phyloP scores from a whole-genome alignment of 64 coral and sea anemone species.

The Platygyra sinensis region DNA sequence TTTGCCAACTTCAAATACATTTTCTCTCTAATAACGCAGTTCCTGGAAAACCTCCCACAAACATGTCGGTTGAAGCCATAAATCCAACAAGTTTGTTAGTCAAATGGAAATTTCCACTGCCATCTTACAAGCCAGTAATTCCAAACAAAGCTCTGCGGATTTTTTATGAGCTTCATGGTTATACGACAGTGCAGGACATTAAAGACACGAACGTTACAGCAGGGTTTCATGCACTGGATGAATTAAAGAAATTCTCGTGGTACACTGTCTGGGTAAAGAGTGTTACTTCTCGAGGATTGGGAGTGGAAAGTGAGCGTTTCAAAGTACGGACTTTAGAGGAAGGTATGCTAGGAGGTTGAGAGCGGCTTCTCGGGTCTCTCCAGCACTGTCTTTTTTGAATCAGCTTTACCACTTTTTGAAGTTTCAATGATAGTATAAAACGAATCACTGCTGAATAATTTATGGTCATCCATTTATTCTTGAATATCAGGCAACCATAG shows the following conservation, averaged over 20 bases:
- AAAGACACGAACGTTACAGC: neutral
- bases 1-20: no score
- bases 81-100: constrained; percentile 58
- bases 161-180: neutral
- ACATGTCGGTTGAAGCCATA: constrained; percentile 27
- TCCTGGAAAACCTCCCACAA: constrained; percentile 22
- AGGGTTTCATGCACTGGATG: neutral
- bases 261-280: constrained; percentile 24
- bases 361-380: no score
- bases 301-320: neutral
- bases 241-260: constrained; percentile 21
- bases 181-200: neutral
- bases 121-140: neutral
- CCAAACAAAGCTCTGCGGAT: neutral
- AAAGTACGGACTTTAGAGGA: constrained; percentile 36
- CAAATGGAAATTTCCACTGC: constrained; percentile 17
- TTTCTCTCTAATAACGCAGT: neutral
- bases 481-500: no score
- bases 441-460: no score
- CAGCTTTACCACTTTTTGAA: no score
- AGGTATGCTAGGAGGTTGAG: neutral
- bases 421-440: no score
- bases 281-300: constrained; percentile 38
- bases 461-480: no score
- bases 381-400: no score